A percentile compares a stretch with the other conserved stretches of the same genome.
Conservation (phyloP, 2,797 vertebrate genomes). For the Sebastes minor region DNA sequence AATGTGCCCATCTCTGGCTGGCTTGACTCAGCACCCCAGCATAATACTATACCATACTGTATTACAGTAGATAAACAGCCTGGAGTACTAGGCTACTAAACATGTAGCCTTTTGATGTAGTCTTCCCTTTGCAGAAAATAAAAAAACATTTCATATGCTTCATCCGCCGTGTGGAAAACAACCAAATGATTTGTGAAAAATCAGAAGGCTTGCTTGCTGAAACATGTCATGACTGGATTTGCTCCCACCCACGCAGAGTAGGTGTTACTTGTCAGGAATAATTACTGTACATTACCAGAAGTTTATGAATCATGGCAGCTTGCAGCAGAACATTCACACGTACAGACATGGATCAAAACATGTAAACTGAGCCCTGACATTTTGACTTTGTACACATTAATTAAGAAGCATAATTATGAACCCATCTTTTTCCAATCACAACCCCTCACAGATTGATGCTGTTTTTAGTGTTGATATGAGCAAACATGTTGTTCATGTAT, state of each 20-base stretch:
- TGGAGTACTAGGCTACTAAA: background rate
- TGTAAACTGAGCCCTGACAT: background rate
- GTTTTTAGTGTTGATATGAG: background rate
- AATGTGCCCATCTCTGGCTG: background rate
- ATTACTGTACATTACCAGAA: constrained; percentile 52
- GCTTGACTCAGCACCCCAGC: background rate
- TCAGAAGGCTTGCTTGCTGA: constrained; percentile 41
- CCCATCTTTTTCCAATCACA: background rate
- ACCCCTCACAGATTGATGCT: background rate
- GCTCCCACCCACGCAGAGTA: constrained; percentile 64
- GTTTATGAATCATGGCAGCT: constrained; percentile 64
- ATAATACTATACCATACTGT: background rate
- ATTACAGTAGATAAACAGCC: background rate
- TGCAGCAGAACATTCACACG: constrained; percentile 33
- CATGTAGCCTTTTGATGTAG: background rate
- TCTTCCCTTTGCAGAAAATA: background rate
- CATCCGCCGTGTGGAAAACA: background rate
- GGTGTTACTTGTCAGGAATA: constrained; percentile 69
- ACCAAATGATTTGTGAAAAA: background rate
- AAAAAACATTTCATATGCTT: background rate
- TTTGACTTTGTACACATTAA: background rate
- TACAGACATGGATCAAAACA: constrained; percentile 14
- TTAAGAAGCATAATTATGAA: background rate
- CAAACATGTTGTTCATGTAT: background rate
- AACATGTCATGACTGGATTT: constrained; percentile 67